Conservation (phyloP, 2,113 vertebrate species). For the Orycteropus afer region DNA sequence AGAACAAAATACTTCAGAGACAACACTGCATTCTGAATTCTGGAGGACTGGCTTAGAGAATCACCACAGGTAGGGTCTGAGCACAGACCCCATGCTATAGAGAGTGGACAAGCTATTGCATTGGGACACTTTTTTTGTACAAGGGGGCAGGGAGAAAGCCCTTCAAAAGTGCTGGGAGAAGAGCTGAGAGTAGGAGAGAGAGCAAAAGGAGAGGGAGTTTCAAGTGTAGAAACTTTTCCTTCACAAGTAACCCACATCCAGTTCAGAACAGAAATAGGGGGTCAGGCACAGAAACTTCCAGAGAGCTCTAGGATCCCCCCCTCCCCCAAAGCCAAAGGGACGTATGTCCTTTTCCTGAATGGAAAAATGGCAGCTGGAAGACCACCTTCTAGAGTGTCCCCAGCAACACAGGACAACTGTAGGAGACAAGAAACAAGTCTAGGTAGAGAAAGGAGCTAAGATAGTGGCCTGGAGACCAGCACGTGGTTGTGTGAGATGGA, state of each 20-base stretch:
- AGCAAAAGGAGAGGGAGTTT: not conserved
- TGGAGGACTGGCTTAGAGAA: not conserved
- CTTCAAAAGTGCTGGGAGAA: not conserved
- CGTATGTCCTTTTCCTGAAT: fast-evolving
- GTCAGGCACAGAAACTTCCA: not conserved
- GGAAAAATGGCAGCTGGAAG: not conserved
- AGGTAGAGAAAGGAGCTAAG: not conserved
- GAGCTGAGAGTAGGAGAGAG: fast-evolving
- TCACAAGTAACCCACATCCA: not conserved
- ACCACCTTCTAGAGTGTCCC: not conserved
- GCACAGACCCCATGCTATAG: not conserved
- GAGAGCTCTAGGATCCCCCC: not conserved
- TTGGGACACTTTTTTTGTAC: not conserved
- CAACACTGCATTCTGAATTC: not conserved
- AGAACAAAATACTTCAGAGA: not conserved
- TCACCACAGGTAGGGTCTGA: not conserved
- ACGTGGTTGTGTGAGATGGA: fast-evolving
- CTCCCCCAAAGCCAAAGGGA: not conserved
- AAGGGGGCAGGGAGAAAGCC: not conserved
- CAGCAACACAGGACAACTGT: not conserved
- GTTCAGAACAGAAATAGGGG: not conserved
- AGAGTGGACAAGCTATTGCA: not conserved
- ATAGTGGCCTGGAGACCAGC: not conserved
- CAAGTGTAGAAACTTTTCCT: not conserved
- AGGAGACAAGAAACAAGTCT: not conserved